phyloP scores from a whole-genome alignment of 2,797 vertebrate species.

The Tenualosa ilisha region DNA sequence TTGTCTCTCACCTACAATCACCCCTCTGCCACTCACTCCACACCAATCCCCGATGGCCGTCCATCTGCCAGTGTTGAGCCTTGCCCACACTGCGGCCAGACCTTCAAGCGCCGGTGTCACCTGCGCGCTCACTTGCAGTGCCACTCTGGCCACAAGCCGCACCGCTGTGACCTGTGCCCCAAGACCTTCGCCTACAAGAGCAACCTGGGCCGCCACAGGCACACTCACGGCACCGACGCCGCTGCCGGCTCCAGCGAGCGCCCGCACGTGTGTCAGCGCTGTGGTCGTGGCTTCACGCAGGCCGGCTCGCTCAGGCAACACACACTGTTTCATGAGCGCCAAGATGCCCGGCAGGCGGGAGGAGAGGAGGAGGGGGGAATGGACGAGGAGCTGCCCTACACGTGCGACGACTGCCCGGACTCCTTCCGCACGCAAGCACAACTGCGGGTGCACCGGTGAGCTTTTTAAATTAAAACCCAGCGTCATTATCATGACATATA shows the following conservation, averaged over 20 bases:
- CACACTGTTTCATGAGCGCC: conserved; percentile 60
- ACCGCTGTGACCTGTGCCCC: conserved; percentile 65
- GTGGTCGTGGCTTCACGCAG: conserved; percentile 70
- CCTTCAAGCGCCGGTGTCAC: conserved; percentile 73
- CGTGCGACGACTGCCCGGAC: conserved; percentile 68
- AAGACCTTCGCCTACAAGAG: conserved; percentile 72
- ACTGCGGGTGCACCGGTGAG: conserved; percentile 45
- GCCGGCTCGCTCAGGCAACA: conserved; percentile 70
- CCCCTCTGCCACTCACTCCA: neutral
- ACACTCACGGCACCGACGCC: conserved; percentile 61
- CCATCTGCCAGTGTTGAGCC: conserved; percentile 31
- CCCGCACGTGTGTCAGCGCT: conserved; percentile 69
- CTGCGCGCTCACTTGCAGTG: conserved; percentile 70
- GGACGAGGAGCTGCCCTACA: conserved; percentile 52
- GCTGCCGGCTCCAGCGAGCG: conserved; percentile 40
- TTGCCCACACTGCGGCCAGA: conserved; percentile 70
- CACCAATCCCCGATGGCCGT: neutral
- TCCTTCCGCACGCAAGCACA: conserved; percentile 64
- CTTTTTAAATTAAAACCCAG: neutral
- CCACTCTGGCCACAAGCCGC: conserved; percentile 68
- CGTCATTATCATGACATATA: neutral
- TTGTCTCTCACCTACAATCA: neutral
- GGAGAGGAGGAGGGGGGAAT: neutral
- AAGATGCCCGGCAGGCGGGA: neutral
- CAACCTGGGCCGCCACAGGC: conserved; percentile 68